Base-by-base conservation (phyloP, 2,888 invertebrate genomes). In the Globia sparganii region DNA sequence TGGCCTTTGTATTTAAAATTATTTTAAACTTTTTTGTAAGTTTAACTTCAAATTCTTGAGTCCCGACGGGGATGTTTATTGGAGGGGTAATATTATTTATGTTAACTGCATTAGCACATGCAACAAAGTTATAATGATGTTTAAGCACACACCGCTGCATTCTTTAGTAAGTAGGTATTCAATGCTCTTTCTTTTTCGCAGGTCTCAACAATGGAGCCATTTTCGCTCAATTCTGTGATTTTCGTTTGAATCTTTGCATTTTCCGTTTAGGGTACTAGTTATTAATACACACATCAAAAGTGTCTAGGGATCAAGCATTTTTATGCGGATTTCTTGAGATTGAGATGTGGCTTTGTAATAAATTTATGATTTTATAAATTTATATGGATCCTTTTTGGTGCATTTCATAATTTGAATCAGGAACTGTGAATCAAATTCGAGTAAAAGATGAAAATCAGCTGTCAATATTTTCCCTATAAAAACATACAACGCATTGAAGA, bases 101-200 rank as follows among this genome's bases (percentile, higher is more conserved):
- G 85, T 43, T 85, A 37, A 81, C 81, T 85, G 59, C 64, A 81
- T 58, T 59, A 75, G 25, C 25, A 31, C 81, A 81, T 85, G 86
- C 76, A 81, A 85, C 58, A 28, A 53, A 40, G 61, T 71, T 62
- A 70, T 70, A 81, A 81, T 81, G 81, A 70, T 56, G 21, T 49
- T 72, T 71, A 49, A 67, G 59, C 79, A 80, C 84, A 80, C 78
- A 66, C 6, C 15, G 34, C 65, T 72, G 56, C 61, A 43, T 71
- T 79, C 28, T 56, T 56, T 25, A 8, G 15, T 37, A n/a, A 49
- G 11, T 37, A 9, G 37, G 37, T 68, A 49, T 25, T 40, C 21
- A 40, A 8, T 64, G 34, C 11, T 21, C 8, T 58, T 72, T 9
- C 1, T 8, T 46, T 56, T 53, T 66, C 21, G 11, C 0, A n/a